phyloP scores from a whole-genome alignment of 2,113 vertebrate species.

The Hoplias malabaricus region DNA sequence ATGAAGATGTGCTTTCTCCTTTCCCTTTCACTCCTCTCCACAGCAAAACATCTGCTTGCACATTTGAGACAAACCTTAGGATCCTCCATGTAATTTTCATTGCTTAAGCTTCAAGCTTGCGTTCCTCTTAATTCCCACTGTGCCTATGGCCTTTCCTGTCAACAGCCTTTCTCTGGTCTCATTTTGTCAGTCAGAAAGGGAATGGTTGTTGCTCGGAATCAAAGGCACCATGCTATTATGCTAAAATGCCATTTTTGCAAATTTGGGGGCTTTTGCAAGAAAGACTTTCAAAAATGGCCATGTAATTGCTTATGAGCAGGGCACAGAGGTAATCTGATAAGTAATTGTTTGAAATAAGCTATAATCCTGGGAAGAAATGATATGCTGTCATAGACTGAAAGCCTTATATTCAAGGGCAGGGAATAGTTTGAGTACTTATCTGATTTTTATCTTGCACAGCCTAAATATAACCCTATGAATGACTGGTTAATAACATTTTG shows the following conservation, averaged over 20 bases:
- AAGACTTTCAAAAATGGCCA: slow-evolving; percentile 44
- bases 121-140: slow-evolving; percentile 63
- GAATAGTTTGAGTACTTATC: slow-evolving; percentile 11
- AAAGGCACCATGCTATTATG: slow-evolving; percentile 59
- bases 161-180: slow-evolving; percentile 63
- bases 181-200: slow-evolving; percentile 52
- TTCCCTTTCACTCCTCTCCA: slow-evolving; percentile 55
- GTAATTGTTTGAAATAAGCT: slow-evolving; percentile 4
- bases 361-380: background rate
- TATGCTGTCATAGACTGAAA: background rate
- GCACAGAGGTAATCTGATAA: slow-evolving; percentile 36
- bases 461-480: background rate
- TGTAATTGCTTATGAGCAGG: slow-evolving; percentile 23
- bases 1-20: slow-evolving; percentile 39
- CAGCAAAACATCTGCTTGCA: slow-evolving; percentile 75
- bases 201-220: slow-evolving; percentile 72
- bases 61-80: slow-evolving; percentile 67
- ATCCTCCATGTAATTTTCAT: slow-evolving; percentile 67
- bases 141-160: slow-evolving; percentile 66
- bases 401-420: slow-evolving; percentile 21
- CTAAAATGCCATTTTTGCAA: slow-evolving; percentile 52
- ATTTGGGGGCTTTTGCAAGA: slow-evolving; percentile 49
- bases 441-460: background rate
- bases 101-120: slow-evolving; percentile 71
- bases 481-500: background rate